Evolutionary conservation across 2,797 vertebrate species (phyloP).

Genomic region (Taeniopygia guttata): DNA sequence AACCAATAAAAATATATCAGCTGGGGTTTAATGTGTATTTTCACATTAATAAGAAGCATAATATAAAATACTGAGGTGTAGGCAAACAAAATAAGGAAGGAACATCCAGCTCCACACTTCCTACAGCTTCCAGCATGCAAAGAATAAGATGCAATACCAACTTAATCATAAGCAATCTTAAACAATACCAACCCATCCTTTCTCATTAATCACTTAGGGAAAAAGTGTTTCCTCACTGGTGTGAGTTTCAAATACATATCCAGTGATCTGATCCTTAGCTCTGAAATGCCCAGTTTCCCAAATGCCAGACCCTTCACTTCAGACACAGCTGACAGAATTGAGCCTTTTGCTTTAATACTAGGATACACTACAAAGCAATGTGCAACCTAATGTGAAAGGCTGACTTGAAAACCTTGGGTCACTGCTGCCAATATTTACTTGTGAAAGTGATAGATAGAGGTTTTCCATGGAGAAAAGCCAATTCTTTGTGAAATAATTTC

Average conservation of each 20-base stretch:
- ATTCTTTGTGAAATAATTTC: neutral
- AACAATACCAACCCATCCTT: neutral
- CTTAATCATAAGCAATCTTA: too few relatives aligned
- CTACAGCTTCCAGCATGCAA: neutral
- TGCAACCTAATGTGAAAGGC: neutral
- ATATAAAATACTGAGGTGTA: neutral
- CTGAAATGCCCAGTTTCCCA: neutral
- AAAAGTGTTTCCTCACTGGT: neutral
- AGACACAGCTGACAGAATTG: neutral
- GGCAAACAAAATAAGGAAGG: neutral
- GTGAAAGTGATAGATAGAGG: neutral
- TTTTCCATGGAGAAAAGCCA: neutral
- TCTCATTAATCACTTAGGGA: neutral
- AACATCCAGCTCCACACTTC: neutral
- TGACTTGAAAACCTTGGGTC: neutral
- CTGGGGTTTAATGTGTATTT: neutral
- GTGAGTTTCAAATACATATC: neutral
- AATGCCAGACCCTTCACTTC: neutral
- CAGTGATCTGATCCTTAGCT: neutral
- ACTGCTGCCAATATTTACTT: neutral
- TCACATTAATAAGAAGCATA: neutral
- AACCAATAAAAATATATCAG: neutral
- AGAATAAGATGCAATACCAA: neutral
- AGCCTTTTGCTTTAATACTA: neutral
- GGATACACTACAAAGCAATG: neutral